Percentiles rank a stretch among this genome's conserved stretches.
Conservation (phyloP, 2,113 vertebrate species). For the Mormoops blainvillei region DNA sequence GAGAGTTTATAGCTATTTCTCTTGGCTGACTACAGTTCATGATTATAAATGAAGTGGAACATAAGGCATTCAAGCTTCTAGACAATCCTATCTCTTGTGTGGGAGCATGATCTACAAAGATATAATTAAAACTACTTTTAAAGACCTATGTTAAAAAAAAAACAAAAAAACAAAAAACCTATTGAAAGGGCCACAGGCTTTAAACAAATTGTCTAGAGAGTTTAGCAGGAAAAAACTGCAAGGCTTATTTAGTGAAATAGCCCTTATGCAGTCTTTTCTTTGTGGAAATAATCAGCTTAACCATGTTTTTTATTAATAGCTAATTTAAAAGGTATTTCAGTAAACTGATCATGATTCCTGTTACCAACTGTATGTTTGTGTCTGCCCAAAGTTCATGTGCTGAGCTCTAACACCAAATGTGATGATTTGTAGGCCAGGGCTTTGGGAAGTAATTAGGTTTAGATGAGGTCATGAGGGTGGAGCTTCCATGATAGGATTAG, state of each 20-base stretch:
- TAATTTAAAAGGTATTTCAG: neutral
- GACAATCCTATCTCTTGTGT: neutral
- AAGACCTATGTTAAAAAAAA: neutral
- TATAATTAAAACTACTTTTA: neutral
- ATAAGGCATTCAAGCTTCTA: neutral
- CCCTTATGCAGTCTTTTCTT: neutral
- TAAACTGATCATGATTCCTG: neutral
- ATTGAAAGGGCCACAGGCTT: neutral
- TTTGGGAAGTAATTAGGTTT: neutral
- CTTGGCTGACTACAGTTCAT: neutral
- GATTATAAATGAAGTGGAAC: neutral
- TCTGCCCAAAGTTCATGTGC: neutral
- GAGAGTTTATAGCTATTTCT: neutral
- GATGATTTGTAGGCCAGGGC: neutral
- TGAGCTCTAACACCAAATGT: neutral
- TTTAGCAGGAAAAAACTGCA: neutral
- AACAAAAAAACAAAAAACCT: neutral
- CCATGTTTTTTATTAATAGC: neutral
- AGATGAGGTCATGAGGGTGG: neutral
- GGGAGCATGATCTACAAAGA: neutral
- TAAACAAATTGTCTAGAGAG: neutral
- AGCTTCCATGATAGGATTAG: neutral
- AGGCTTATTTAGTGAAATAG: neutral
- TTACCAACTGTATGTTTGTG: neutral
- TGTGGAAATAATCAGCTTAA: fast-evolving